Percentiles rank a stretch among this genome's conserved stretches.
Evolutionary conservation across 1,140 invertebrate genomes (phyloP).

Genomic region (Zaprionus kolodkinae): DNA sequence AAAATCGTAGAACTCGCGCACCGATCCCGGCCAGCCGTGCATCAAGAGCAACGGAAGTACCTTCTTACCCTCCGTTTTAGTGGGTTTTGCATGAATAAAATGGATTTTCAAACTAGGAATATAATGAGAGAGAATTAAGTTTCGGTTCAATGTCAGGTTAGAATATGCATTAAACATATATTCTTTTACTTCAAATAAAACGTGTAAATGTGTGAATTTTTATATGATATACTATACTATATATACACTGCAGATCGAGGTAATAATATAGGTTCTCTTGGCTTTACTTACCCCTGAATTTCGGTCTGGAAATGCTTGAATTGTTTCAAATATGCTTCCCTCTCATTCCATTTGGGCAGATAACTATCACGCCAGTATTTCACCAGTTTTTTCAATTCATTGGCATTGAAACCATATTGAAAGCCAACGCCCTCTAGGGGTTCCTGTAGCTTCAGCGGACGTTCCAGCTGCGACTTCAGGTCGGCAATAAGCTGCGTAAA

Average conservation of each 20-base stretch:
- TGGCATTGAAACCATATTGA: constrained; percentile 91
- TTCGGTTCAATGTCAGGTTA: too few species aligned
- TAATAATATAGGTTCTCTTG: too few species aligned
- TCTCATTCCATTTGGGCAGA: constrained; percentile 87
- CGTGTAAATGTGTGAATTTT: too few species aligned
- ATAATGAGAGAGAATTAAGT: too few species aligned
- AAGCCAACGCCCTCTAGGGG: constrained; percentile 89
- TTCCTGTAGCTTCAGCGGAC: constrained; percentile 85
- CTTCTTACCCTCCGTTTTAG: constrained; percentile 83
- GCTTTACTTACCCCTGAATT: constrained; percentile 86
- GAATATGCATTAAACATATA: too few species aligned
- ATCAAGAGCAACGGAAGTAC: constrained; percentile 90
- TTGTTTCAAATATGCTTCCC: constrained; percentile 88
- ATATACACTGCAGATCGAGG: too few species aligned
- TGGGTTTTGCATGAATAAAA: constrained; percentile 88
- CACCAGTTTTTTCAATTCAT: constrained; percentile 88
- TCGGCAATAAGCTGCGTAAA: constrained; percentile 86
- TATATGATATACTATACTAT: too few species aligned
- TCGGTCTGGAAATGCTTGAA: constrained; percentile 90
- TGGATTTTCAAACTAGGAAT: constrained; percentile 89
- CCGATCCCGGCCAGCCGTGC: constrained; percentile 96
- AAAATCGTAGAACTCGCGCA: constrained; percentile 93
- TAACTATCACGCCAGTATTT: constrained; percentile 91
- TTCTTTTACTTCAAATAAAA: too few species aligned
- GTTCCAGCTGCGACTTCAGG: constrained; percentile 86